A percentile compares a stretch with the other conserved stretches of the same genome.
phyloP scores from a whole-genome alignment of 2,888 invertebrate genomes.

The Aleiodes alternator region DNA sequence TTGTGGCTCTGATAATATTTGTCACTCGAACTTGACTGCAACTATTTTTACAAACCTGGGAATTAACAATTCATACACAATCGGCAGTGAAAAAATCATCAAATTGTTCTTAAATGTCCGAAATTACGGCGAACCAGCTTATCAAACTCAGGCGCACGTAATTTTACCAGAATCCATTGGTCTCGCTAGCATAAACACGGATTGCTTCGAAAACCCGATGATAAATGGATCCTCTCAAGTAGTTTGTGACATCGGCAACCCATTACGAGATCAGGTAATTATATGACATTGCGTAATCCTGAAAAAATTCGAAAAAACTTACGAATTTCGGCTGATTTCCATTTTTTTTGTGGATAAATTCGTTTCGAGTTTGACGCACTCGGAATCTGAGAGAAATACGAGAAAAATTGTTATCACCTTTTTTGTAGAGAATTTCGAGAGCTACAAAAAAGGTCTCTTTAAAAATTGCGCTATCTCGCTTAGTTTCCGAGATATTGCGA shows the following conservation, averaged over 20 bases:
- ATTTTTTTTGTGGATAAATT: too few relatives aligned
- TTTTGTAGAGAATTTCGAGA: too few relatives aligned
- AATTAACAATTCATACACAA: conserved; percentile 60
- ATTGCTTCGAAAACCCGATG: conserved; percentile 54
- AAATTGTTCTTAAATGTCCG: conserved; percentile 60
- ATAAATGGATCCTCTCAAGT: conserved; percentile 58
- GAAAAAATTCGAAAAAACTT: not conserved
- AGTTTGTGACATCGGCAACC: conserved; percentile 68
- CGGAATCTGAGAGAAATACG: too few relatives aligned
- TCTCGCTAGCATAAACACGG: conserved; percentile 50
- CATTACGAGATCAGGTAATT: conserved; percentile 58
- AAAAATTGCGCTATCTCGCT: too few relatives aligned
- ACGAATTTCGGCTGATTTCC: too few relatives aligned
- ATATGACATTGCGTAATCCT: not conserved
- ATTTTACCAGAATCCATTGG: conserved; percentile 53
- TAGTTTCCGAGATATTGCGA: too few relatives aligned
- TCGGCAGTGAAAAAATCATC: conserved; percentile 69
- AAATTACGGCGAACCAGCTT: conserved; percentile 60
- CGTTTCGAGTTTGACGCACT: too few relatives aligned
- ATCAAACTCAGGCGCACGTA: conserved; percentile 53
- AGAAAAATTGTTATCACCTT: too few relatives aligned
- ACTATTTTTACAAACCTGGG: conserved; percentile 47
- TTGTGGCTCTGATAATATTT: conserved; percentile 67
- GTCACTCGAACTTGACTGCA: conserved; percentile 62
- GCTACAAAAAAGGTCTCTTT: too few relatives aligned